Base-by-base conservation (phyloP, 1,140 invertebrate genomes). In the Lepidurus couesii region DNA sequence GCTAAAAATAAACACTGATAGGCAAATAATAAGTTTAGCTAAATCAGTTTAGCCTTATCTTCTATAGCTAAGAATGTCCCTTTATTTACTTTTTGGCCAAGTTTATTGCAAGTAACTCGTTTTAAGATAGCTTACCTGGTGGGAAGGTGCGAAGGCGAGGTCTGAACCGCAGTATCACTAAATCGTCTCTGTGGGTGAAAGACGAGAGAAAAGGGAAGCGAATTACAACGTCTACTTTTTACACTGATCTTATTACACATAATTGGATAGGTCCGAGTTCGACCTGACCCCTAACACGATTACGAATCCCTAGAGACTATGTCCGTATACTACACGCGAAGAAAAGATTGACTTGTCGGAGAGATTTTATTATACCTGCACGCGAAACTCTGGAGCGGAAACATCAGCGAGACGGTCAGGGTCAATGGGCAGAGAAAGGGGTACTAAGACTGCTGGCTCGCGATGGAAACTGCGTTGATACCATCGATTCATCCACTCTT, bases 401-500 rank as follows among this genome's bases (percentile, higher is more conserved):
- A 21, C 53, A 65, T 65, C 13, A 21, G 34, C 34, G 34, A 34
- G 34, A 34, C 34, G 34, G 34, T 65, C 53, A 65, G 8, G 53
- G 8, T 65, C 9, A 21, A 21, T 21, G 6, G 53, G 13, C 13
- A 65, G 21, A 9, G 53, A 65, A 9, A 65, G 13, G 1, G 53
- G 53, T 21, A 65, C 53, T 34, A 34, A 34, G 34, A 34, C 34
- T 21, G 53, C 16, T 65, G 16, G 53, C 21, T 65, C 53, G 6
- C 53, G 53, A 21, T 65, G 53, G 53, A 65, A 65, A 65, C 53
- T 65, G 0, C 53, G 53, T 65, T 65, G 53, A 21, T 65, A 65
- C 79, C 79, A 80, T 77, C 77, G 47, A 24, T 74, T 74, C 34
- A 80, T 65, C 79, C 79, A 80, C 21, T 80, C 76, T 47, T 77